Base-by-base conservation (phyloP, 2,888 invertebrate species). In the Pollenia amentaria region DNA sequence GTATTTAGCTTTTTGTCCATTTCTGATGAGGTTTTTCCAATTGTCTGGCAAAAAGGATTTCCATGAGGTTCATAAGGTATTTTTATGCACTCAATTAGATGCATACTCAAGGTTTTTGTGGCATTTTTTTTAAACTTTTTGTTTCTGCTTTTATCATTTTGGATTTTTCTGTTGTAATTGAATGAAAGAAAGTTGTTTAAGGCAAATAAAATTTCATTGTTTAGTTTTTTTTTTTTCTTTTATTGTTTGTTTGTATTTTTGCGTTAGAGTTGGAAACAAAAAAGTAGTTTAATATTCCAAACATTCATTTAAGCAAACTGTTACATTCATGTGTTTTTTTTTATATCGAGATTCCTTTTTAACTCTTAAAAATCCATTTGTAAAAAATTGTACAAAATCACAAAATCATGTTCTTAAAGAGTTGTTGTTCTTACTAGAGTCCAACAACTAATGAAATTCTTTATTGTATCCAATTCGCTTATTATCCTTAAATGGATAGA, bases 81-180 rank as follows among this genome's bases (percentile, higher is more conserved):
- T 76, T 81, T 79, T 75, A 69, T 75, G 21, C 79, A 84, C 84
- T 84, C 77, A 85, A 85, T 85, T 85, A 85, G 64, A 40, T 85
- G 65, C 72, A 85, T 77, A 16, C 21, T 73, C 40, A 21, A 77
- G 65, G 46, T 69, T 57, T 84, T 78, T 64, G 62, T 62, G 53
- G 29, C 10, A 55, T 46, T 11, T 48, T 57, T 29, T 65, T 40
- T 67, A 6, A 62, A 51, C 51, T 38, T 73, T 72, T 72, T 6
- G 44, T 38, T 73, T 72, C 57, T 6, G 44, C 57, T 72, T 29
- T 55, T 42, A 73, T 14, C n/a, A 21, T 46, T 51, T 70, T 44
- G 46, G 18, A 75, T 16, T 44, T 48, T 18, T 44, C n/a, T 60
- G 16, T 21, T 62, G 38, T 69, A 21, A 3, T 62, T 57, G 14